Percentiles rank a stretch among this genome's conserved stretches.
phyloP scores from a whole-genome alignment of 2,888 invertebrate genomes.

The Pantelozetes paolii region DNA sequence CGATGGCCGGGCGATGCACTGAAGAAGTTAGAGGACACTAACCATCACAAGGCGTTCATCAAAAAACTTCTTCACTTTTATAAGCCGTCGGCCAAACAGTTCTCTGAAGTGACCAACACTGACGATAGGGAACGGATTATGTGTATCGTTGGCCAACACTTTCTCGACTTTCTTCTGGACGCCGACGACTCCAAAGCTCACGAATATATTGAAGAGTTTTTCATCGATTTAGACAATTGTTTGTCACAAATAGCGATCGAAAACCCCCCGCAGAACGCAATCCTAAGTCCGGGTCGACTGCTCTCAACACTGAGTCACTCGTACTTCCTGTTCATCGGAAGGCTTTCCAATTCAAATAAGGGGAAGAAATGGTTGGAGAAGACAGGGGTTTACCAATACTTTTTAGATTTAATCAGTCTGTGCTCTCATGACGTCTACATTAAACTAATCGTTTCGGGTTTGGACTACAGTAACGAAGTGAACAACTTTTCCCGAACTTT shows the following conservation, averaged over 20 bases:
- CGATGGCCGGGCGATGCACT: constrained; percentile 57
- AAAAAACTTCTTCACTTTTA: constrained; percentile 76
- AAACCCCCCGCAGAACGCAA: constrained; percentile 38
- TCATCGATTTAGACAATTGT: constrained; percentile 60
- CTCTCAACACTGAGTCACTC: constrained; percentile 84
- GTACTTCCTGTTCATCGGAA: constrained; percentile 89
- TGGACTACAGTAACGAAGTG: constrained; percentile 73
- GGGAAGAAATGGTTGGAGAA: constrained; percentile 64
- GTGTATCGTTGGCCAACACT: constrained; percentile 58
- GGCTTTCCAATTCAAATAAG: constrained; percentile 58
- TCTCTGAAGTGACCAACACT: constrained; percentile 68
- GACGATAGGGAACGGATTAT: constrained; percentile 54
- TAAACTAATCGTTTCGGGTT: constrained; percentile 82
- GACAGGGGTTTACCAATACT: constrained; percentile 65
- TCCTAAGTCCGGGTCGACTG: constrained; percentile 72
- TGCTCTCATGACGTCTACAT: constrained; percentile 73
- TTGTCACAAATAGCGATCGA: constrained; percentile 49
- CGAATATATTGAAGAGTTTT: constrained; percentile 69
- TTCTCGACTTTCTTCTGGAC: constrained; percentile 68
- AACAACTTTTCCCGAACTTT: constrained; percentile 55
- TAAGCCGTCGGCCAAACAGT: constrained; percentile 79
- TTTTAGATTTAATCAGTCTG: constrained; percentile 41
- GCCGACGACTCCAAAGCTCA: constrained; percentile 66
- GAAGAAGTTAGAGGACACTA: constrained; percentile 63
- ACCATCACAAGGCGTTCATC: constrained; percentile 62